A percentile compares a stretch with the other conserved stretches of the same genome.
These are phyloP conservation scores for Pipistrellus pygmaeus DNA, from an alignment of 2,797 vertebrate genomes.

Conservation along the genomic window DNA sequence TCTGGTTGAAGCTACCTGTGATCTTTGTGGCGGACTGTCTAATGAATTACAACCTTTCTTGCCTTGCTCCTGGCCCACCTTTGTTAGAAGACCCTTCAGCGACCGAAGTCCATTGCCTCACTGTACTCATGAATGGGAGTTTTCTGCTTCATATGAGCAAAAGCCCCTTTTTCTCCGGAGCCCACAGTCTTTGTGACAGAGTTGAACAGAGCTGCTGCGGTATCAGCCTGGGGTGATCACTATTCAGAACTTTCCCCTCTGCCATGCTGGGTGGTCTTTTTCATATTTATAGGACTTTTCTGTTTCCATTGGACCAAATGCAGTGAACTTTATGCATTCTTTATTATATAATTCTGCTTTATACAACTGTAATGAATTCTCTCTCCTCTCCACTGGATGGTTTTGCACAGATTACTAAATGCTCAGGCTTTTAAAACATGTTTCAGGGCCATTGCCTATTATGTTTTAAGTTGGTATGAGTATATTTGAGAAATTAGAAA, in stretches of 20 bases:
- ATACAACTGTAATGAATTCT: slow-evolving; percentile 79
- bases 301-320: slow-evolving; percentile 78
- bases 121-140: neutral
- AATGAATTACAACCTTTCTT: neutral
- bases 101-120: neutral
- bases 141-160: neutral
- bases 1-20: neutral
- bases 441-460: slow-evolving; percentile 6
- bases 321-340: slow-evolving; percentile 77
- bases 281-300: slow-evolving; percentile 72
- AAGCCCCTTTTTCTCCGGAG: slow-evolving; percentile 2
- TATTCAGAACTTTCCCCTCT: slow-evolving; percentile 69
- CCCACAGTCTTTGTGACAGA: slow-evolving; percentile 47
- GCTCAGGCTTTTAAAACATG: slow-evolving; percentile 34
- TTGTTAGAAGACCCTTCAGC: neutral
- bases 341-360: slow-evolving; percentile 85
- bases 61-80: neutral
- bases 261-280: slow-evolving; percentile 55
- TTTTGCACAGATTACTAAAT: slow-evolving; percentile 67
- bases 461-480: neutral
- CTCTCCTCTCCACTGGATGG: slow-evolving; percentile 49
- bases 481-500: slow-evolving; percentile 41
- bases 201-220: slow-evolving; percentile 25
- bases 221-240: slow-evolving; percentile 63
- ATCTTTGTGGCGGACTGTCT: neutral